Evolutionary conservation across 1,140 invertebrate genomes (phyloP).

Genomic region (Heterodera schachtii): DNA sequence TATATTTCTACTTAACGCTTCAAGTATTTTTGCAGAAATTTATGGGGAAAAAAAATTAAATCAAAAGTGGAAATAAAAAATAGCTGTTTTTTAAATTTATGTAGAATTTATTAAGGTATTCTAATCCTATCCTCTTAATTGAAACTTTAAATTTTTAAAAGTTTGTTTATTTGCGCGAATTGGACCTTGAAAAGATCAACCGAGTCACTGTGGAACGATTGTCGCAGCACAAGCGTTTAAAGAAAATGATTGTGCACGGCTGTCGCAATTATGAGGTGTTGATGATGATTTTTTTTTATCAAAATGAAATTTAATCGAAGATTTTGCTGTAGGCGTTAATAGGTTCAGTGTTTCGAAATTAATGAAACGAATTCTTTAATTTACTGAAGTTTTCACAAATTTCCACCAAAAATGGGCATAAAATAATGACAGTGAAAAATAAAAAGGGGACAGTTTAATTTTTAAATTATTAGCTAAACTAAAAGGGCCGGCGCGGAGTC

Average conservation of each 20-base stretch:
- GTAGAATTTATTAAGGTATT: neutral
- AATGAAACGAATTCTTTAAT: neutral
- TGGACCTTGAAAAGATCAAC: slow-evolving; percentile 64
- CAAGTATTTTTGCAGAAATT: too few relatives aligned
- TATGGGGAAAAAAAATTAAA: too few relatives aligned
- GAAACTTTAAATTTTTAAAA: slow-evolving; percentile 17
- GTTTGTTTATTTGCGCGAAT: slow-evolving; percentile 64
- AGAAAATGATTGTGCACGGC: slow-evolving; percentile 64
- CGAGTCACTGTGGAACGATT: slow-evolving; percentile 62
- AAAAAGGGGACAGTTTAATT: too few relatives aligned
- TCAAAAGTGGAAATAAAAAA: too few relatives aligned
- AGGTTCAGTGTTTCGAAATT: neutral
- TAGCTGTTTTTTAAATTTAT: neutral
- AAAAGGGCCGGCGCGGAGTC: too few relatives aligned
- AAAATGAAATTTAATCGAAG: neutral
- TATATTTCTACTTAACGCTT: too few relatives aligned
- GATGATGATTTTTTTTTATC: neutral
- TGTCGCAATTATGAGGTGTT: slow-evolving; percentile 62
- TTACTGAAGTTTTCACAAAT: too few relatives aligned
- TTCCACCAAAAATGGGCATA: too few relatives aligned
- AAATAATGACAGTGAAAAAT: too few relatives aligned
- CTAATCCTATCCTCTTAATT: neutral
- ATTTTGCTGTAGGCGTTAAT: neutral
- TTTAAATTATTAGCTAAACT: too few relatives aligned
- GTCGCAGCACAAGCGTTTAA: slow-evolving; percentile 53